Conservation (phyloP, 2,113 vertebrate species). For the Nothoprocta pentlandii region DNA sequence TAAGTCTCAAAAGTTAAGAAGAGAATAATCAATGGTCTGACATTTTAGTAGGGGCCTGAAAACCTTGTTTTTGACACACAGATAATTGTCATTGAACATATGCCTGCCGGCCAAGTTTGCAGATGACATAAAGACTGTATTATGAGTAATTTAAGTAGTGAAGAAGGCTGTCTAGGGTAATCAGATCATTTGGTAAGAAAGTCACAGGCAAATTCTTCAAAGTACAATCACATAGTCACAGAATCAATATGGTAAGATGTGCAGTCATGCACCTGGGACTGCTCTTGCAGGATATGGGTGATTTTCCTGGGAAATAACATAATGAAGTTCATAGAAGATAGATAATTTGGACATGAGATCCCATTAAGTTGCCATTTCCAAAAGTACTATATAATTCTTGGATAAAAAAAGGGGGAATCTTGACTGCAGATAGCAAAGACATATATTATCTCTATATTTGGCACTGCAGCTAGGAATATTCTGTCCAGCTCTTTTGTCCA, state of each 20-base stretch:
- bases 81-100: background rate
- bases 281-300: background rate
- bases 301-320: background rate
- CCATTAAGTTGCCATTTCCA: background rate
- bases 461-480: background rate
- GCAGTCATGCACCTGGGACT: background rate
- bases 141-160: background rate
- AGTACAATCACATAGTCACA: background rate
- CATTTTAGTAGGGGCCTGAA: background rate
- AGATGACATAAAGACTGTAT: background rate
- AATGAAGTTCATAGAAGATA: rapidly evolving
- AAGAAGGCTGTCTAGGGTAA: background rate
- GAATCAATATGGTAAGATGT: background rate
- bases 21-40: background rate
- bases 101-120: background rate
- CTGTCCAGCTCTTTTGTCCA: background rate
- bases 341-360: background rate
- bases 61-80: background rate
- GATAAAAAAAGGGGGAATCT: background rate
- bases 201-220: background rate
- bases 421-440: background rate
- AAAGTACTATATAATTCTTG: background rate
- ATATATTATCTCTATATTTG: background rate
- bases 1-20: background rate
- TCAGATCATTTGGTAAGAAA: background rate